phyloP scores from a whole-genome alignment of 2,888 invertebrate genomes.

The Merodon equestris region DNA sequence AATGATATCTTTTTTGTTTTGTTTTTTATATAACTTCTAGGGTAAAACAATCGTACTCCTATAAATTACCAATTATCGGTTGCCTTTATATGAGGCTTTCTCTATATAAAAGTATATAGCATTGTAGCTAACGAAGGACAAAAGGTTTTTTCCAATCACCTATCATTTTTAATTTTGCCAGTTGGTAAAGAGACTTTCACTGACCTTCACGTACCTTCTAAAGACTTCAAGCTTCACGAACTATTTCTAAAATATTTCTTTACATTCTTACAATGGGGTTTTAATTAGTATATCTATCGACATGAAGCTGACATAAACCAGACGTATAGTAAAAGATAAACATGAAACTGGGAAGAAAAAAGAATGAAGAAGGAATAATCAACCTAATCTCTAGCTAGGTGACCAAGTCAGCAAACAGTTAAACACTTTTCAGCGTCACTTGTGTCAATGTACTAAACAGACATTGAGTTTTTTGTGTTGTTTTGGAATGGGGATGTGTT shows the following conservation, averaged over 20 bases:
- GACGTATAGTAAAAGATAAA: conserved; percentile 42
- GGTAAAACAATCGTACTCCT: no score
- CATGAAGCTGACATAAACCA: conserved; percentile 9
- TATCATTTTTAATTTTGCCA: no score
- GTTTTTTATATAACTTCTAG: no score
- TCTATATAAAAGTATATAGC: no score
- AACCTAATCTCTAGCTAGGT: conserved; percentile 51
- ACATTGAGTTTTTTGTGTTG: conserved; percentile 39
- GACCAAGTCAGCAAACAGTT: conserved; percentile 52
- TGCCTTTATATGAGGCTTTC: no score
- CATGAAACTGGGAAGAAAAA: conserved; percentile 26
- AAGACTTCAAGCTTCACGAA: no score
- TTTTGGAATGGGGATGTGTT: conserved; percentile 3
- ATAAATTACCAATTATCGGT: no score
- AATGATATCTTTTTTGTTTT: conserved; percentile 18
- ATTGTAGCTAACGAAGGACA: no score
- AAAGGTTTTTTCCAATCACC: no score
- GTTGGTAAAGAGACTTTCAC: no score
- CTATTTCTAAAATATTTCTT: conserved; percentile 1
- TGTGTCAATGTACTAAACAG: conserved; percentile 61
- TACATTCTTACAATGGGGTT: conserved; percentile 44
- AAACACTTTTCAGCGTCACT: conserved; percentile 54
- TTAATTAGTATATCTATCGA: conserved; percentile 52
- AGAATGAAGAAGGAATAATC: conserved; percentile 19
- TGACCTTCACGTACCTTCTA: no score